Evolutionary conservation across 2,888 invertebrate species (phyloP).

Genomic region (Balanococcus diminutus): DNA sequence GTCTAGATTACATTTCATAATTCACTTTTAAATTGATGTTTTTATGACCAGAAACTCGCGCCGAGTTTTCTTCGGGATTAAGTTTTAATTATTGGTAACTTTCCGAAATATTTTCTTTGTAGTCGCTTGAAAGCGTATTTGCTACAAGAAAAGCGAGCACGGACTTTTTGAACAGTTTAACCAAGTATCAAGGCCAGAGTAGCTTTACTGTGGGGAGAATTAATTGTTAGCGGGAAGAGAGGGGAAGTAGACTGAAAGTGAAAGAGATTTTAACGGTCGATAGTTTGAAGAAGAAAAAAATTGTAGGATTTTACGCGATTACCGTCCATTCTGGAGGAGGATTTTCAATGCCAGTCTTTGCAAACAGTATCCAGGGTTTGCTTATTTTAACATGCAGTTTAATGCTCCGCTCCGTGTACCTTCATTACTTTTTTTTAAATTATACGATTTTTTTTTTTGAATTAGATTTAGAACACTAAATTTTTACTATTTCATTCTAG

Average conservation of each 20-base stretch:
- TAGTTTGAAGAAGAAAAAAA: neutral
- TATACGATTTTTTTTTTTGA: no score
- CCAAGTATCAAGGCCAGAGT: neutral
- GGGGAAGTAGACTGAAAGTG: neutral
- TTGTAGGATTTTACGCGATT: no score
- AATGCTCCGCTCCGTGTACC: no score
- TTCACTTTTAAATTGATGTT: slow-evolving; percentile 29
- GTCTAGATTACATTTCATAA: slow-evolving; percentile 17
- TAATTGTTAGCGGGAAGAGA: neutral
- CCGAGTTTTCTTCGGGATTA: slow-evolving; percentile 5
- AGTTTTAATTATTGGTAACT: slow-evolving; percentile 21
- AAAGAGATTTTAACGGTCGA: neutral
- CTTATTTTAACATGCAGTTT: no score
- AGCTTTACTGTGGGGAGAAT: neutral
- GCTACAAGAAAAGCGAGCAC: neutral
- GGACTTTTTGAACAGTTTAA: neutral
- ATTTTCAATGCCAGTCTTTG: no score
- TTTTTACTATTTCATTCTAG: no score
- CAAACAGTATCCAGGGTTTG: no score
- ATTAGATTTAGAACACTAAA: no score
- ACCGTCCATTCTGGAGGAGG: no score
- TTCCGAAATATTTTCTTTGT: slow-evolving; percentile 6
- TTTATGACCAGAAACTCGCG: neutral
- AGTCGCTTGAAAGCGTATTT: slow-evolving; percentile 1
- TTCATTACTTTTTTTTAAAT: no score